Evolutionary conservation across 53 echinoderm and acorn worm genomes (phyloP), one percentile per base, ranked within the genome.

Genomic region (Antedon mediterranea): DNA sequence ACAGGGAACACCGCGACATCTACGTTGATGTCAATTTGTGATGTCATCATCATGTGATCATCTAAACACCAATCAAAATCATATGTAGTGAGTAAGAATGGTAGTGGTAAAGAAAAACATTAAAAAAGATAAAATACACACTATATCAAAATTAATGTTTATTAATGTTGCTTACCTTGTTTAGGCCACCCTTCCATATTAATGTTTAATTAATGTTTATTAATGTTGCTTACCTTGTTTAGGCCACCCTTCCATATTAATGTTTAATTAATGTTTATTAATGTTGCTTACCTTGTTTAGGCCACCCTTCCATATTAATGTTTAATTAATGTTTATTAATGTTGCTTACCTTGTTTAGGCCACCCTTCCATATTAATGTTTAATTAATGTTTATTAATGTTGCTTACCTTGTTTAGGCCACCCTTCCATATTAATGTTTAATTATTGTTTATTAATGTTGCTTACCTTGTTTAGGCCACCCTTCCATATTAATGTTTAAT

Each of bases 1-100:
- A 81, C 86, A 70, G 89, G 87, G 84, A 97, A 97, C 82, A 82
- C 86, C 8, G 92, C 89, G 81, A 78, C 75, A 34, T 97, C 90
- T 26, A 89, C 76, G 43, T 92, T 83, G 0, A 97, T 34, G 43
- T 82, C 86, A n/a, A 92, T 82, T 37, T 82, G 83, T 73, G 82
- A 89, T 27, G 79, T 30, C 73, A 79, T 31, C 28, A 81, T 43
- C 43, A 85, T 76, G 7, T 83, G 34, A 30, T 32, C 33, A 78
- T 30, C 37, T 37, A 11, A 37, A 37, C 11, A 37, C 11, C 4
- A 37, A n/a, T n/a, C n/a, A 37, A 6, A 37, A 37, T 6, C 37
- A 37, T 37, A n/a, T n/a, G n/a, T n/a, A n/a, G n/a, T n/a, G n/a
- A n/a, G n/a, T n/a, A n/a, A n/a, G n/a, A n/a, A n/a, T n/a, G n/a